These are phyloP conservation scores for Ceratoteleas bidentatus DNA, from an alignment of 1,140 invertebrate species.

Conservation along the genomic window DNA sequence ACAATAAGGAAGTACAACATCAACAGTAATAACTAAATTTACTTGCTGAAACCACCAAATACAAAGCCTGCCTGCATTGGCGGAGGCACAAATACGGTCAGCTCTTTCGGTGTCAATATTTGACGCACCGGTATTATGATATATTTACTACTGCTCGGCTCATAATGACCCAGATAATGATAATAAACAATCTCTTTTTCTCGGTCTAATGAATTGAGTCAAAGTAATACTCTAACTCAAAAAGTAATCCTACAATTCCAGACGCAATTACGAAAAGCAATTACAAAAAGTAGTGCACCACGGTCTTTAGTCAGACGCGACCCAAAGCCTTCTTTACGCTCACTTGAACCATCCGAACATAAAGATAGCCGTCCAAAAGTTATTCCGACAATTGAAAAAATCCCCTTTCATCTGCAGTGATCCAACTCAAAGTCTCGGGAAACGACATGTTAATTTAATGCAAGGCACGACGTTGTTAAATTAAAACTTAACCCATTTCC, in stretches of 20 bases:
- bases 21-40: too few species aligned
- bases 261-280: not conserved
- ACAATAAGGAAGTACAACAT: too few species aligned
- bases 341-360: too few species aligned
- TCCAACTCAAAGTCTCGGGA: not conserved
- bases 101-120: slow-evolving; percentile 43
- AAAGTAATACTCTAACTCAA: not conserved
- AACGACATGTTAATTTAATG: not conserved
- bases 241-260: not conserved
- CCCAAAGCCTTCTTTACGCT: too few species aligned
- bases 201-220: slow-evolving; percentile 23
- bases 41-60: too few species aligned
- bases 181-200: slow-evolving; percentile 47
- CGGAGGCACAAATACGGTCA: slow-evolving; percentile 30
- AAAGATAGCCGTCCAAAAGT: too few species aligned
- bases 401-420: not conserved
- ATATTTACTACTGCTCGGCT: slow-evolving; percentile 36
- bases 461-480: not conserved
- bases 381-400: not conserved
- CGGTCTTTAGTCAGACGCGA: not conserved
- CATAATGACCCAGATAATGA: slow-evolving; percentile 39
- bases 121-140: slow-evolving; percentile 30
- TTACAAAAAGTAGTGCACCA: not conserved
- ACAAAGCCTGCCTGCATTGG: not conserved
- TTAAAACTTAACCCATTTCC: not conserved